Evolutionary conservation across 2,113 vertebrate species (phyloP).

Genomic region (Cyphotilapia sp.): DNA sequence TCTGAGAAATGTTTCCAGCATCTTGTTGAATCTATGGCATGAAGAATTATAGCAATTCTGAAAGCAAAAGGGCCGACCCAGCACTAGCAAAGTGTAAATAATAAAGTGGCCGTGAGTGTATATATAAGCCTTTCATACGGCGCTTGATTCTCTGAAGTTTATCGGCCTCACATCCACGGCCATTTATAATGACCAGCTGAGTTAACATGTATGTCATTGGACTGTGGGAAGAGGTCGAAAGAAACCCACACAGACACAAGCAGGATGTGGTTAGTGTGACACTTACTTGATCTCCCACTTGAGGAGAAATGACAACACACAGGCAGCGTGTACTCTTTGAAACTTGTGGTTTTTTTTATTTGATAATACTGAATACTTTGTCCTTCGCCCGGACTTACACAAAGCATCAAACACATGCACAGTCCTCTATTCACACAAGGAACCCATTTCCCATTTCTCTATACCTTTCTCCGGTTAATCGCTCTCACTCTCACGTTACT

Average conservation of each 20-base stretch:
- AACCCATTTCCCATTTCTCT: conserved; percentile 24
- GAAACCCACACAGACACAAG: background rate
- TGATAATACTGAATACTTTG: conserved; percentile 88
- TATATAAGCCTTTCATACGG: background rate
- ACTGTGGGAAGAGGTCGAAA: background rate
- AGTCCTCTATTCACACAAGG: conserved; percentile 67
- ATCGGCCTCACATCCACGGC: fast-evolving
- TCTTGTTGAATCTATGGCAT: background rate
- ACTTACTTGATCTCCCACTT: background rate
- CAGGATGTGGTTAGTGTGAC: background rate
- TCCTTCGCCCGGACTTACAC: conserved; percentile 77
- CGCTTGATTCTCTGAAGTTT: background rate
- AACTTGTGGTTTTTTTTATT: conserved; percentile 71
- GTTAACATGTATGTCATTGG: background rate
- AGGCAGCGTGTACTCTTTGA: conserved; percentile 35
- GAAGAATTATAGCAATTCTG: background rate
- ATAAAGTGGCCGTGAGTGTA: background rate
- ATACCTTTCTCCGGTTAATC: background rate
- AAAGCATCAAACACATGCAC: conserved; percentile 83
- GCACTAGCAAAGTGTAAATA: background rate
- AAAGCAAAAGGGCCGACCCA: background rate
- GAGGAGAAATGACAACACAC: background rate
- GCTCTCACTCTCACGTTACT: conserved; percentile 54
- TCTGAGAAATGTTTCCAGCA: background rate
- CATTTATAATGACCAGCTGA: background rate